phyloP scores from a whole-genome alignment of 1,140 invertebrate species.

The Nilaparvata lugens region DNA sequence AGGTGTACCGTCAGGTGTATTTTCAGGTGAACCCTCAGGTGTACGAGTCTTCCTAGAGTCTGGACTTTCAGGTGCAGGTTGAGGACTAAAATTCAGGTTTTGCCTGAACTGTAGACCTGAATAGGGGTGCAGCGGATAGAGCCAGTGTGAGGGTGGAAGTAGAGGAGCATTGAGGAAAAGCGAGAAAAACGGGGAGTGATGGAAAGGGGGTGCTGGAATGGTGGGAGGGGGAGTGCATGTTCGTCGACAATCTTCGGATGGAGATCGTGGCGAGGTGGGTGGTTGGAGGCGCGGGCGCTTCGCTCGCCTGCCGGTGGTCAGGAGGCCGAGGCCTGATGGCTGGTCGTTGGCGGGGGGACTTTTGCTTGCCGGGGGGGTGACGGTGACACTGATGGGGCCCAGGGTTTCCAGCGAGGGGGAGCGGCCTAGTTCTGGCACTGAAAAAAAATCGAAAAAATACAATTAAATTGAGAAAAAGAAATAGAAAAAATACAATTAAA shows the following conservation, averaged over 20 bases:
- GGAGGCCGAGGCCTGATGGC: constrained; percentile 8
- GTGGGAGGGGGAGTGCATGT: constrained; percentile 22
- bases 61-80: constrained; percentile 4
- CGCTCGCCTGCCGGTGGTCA: constrained; percentile 14
- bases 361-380: constrained; percentile 13
- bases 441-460: constrained; percentile 9
- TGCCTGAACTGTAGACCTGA: constrained; percentile 14
- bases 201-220: constrained; percentile 37
- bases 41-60: constrained; percentile 15
- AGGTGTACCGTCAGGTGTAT: constrained; percentile 9
- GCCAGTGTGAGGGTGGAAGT: constrained; percentile 61
- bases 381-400: constrained; percentile 22
- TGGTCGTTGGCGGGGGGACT: constrained; percentile 3
- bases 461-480: no score
- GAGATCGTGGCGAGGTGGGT: not conserved
- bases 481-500: no score
- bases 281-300: not conserved
- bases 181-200: constrained; percentile 35
- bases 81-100: not conserved
- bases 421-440: constrained; percentile 14
- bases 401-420: constrained; percentile 20
- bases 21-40: not conserved
- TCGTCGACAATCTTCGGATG: not conserved
- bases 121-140: constrained; percentile 48
- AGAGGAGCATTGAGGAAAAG: constrained; percentile 59